phyloP scores from a whole-genome alignment of 2,113 vertebrate genomes.

The Chaetorhynchus papuensis region DNA sequence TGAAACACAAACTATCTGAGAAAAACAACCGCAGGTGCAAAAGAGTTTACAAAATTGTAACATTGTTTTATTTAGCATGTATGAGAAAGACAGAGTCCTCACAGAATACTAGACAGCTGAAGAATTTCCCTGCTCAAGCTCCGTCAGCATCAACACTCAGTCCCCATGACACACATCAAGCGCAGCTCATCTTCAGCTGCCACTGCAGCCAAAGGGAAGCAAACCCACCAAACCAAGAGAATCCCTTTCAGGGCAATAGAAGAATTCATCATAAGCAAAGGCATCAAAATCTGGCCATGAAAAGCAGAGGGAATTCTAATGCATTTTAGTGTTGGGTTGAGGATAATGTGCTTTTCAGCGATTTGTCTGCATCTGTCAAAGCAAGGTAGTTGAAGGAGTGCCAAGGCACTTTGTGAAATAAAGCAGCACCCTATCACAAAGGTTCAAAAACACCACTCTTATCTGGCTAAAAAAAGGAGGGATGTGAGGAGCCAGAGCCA shows the following conservation, averaged over 20 bases:
- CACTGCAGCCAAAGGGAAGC: neutral
- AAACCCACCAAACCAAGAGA: neutral
- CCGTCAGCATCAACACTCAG: too few relatives aligned
- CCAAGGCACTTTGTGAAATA: constrained; percentile 42
- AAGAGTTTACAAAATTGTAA: too few relatives aligned
- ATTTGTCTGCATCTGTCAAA: constrained; percentile 57
- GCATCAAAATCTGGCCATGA: neutral
- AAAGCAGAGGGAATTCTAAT: constrained; percentile 14
- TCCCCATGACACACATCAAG: fast-evolving
- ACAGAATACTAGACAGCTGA: too few relatives aligned
- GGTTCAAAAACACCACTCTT: neutral
- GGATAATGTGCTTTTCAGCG: constrained; percentile 42
- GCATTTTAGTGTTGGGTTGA: constrained; percentile 1
- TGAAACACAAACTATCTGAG: too few relatives aligned
- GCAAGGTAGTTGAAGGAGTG: constrained; percentile 55
- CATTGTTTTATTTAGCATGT: too few relatives aligned
- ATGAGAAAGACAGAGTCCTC: too few relatives aligned
- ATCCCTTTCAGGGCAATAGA: neutral
- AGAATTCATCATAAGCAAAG: neutral
- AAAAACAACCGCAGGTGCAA: too few relatives aligned
- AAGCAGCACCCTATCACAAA: constrained; percentile 23
- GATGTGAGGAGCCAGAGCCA: constrained; percentile 6
- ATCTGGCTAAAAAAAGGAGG: neutral
- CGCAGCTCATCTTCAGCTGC: neutral
- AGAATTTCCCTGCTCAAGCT: too few relatives aligned